Evolutionary conservation across 2,888 invertebrate species (phyloP), one percentile per base, ranked within the genome.

Genomic region (Patella ulyssiponensis): DNA sequence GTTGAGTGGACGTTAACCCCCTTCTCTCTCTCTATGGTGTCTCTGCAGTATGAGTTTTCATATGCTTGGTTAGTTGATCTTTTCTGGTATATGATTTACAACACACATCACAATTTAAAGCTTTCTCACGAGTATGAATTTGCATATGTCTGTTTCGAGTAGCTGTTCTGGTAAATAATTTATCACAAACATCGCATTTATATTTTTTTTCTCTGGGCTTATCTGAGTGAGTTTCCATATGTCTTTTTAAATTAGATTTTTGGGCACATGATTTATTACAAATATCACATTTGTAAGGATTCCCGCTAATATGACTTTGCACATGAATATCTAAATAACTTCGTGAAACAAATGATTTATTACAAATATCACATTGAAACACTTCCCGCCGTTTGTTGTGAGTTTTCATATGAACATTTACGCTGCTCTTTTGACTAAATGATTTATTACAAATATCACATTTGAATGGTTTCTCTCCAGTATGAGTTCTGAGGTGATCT

Each of bases 121-220:
- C 20, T 64, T 64, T 64, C 23, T 64, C 64, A 12, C 64, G 20
- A 20, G 64, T 64, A 20, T 64, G 64, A 64, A 23, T 64, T 2
- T 11, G 11, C 64, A 64, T 64, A 23, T 64, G 64, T 23, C 20
- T 23, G 11, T 23, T 20, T 23, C 64, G 23, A 20, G n/a, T 64
- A 15, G 12, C 20, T 17, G 11, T 64, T 11, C 14, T 23, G 20
- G 20, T 64, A 64, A 64, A 64, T 64, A 23, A 64, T 20, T 64
- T 64, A 23, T 64, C 64, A 64, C 64, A 64, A 64, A 64, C 14
- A 12, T 64, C 64, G 17, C 64, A 64, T 23, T 64, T 64, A 23
- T 64, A 23, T 64, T 23, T 64, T 23, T 23, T 64, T 44, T 44
- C 44, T 44, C 44, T 44, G 44, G 44, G 44, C 4, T 23, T 7